These are phyloP conservation scores for Ommatoiulus sabulosus DNA, from an alignment of 2,888 invertebrate species.

Conservation along the genomic window DNA sequence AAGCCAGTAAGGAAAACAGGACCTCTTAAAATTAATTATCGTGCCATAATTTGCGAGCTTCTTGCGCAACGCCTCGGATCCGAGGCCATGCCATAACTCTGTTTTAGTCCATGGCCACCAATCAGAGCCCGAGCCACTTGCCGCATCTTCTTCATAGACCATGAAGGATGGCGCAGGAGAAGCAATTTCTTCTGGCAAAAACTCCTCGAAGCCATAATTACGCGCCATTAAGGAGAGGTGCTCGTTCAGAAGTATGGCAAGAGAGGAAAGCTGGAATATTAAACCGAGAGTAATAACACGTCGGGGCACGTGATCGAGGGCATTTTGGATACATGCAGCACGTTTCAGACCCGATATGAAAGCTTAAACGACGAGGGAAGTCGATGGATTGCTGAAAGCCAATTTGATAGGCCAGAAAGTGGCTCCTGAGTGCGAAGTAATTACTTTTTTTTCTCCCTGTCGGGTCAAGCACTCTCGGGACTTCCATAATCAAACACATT, in stretches of 20 bases:
- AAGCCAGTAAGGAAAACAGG: neutral
- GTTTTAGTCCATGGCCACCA: neutral
- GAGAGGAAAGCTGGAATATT: neutral
- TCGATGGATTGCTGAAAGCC: neutral
- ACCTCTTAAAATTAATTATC: neutral
- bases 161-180: neutral
- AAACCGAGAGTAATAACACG: neutral
- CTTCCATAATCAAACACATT: neutral
- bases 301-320: neutral
- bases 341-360: neutral
- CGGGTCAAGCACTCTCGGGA: neutral
- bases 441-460: neutral
- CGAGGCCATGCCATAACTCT: neutral
- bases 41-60: neutral
- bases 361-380: neutral
- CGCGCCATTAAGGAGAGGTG: neutral
- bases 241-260: neutral
- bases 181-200: neutral
- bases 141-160: neutral
- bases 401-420: neutral
- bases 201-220: neutral
- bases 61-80: neutral
- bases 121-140: neutral
- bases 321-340: neutral
- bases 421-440: neutral